These are phyloP conservation scores for Tenthredo scrophulariae DNA, from an alignment of 2,888 invertebrate species.

Conservation along the genomic window DNA sequence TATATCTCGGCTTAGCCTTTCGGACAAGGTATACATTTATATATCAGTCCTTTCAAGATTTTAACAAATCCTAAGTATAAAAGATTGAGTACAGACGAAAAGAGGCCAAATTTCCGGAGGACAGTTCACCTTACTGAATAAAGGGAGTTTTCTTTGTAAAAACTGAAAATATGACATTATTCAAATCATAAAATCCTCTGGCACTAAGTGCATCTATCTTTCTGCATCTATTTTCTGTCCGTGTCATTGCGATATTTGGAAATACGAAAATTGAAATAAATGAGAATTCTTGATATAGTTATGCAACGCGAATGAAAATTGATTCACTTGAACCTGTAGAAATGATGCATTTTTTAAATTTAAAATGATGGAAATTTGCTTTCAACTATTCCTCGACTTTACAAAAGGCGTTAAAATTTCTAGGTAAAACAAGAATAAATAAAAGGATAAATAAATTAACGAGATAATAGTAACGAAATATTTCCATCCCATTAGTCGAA, in stretches of 20 bases:
- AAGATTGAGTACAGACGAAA: conserved; percentile 14
- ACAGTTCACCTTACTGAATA: conserved; percentile 14
- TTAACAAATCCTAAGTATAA: conserved; percentile 20
- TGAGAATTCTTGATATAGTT: neutral
- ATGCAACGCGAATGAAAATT: neutral
- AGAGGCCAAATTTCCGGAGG: conserved; percentile 15
- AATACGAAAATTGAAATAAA: too few relatives aligned
- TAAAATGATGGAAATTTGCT: neutral
- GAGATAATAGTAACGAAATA: conserved; percentile 51
- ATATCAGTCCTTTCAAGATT: conserved; percentile 20
- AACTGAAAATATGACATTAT: neutral
- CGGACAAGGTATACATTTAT: conserved; percentile 8
- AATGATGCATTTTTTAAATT: neutral
- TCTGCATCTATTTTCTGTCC: neutral
- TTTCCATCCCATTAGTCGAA: conserved; percentile 52
- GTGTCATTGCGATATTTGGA: too few relatives aligned
- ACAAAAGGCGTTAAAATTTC: neutral
- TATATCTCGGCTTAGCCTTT: neutral
- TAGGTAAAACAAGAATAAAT: conserved; percentile 5
- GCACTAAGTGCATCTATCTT: neutral
- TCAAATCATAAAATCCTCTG: neutral
- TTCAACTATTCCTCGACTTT: neutral
- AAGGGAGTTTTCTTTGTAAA: neutral
- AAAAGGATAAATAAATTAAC: conserved; percentile 40
- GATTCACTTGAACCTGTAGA: neutral